Evolutionary conservation across 2,797 vertebrate genomes (phyloP), one percentile per base, ranked within the genome.

Genomic region (Chelon labrosus): DNA sequence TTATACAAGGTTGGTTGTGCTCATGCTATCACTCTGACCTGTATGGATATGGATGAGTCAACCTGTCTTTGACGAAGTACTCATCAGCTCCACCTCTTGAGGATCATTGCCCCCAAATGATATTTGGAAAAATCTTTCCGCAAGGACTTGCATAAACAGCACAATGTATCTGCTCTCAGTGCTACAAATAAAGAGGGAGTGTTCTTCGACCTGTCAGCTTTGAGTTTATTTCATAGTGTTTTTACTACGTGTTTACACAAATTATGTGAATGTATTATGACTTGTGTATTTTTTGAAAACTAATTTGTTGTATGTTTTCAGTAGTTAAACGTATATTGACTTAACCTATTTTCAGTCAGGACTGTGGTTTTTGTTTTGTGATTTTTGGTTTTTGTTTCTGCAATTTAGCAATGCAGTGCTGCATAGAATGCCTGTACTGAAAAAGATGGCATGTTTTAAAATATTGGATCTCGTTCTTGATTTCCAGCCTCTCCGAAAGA

Each of bases 401-500:
- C 13, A 17, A 4, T 77, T 19, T 20, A 0, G 17, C 39, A 1
- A 31, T 42, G 0, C 5, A 19, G 31, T 35, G 31, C 19, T 62
- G 11, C 20, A 38, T 50, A 16, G 53, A 13, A 9, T 10, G 17
- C 46, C 55, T 62, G 11, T 65, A 0, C 8, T 12, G 14, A 16
- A 39, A 22, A 25, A 67, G 2, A 17, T 4, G 12, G 3, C 25
- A 13, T 51, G 10, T 80, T 84, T 80, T 82, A 62, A 84, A 83
- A 64, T 66, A 5, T 78, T 65, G 55, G 37, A 1, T 80, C 17
- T 85, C 69, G 35, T 89, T 66, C 39, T 86, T 81, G 68, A 22
- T 89, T 86, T 91, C n/a, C 82, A 93, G 89, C 93, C 44, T 86
- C 92, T 38, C 49, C 81, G 1, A 90, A 90, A 86, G 92, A 93